Base-by-base conservation (phyloP, 2,888 invertebrate species). In the Anoplius nigerrimus region DNA sequence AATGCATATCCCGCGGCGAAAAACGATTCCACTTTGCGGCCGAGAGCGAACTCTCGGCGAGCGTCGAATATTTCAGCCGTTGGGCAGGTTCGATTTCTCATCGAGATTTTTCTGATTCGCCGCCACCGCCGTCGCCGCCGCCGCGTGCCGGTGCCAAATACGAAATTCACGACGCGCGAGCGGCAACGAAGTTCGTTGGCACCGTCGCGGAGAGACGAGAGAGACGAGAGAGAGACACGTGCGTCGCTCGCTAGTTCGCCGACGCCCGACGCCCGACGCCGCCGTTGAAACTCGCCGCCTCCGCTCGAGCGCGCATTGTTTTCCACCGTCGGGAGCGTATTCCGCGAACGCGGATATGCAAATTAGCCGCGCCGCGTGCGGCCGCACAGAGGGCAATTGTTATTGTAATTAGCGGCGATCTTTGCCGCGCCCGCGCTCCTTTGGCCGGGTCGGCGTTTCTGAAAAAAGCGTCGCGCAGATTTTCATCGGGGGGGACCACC, bases 321-420 rank as follows among this genome's bases (percentile, higher is more conserved):
- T 56, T 53, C 63, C 18, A 22, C 48, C 11, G 34, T 34, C 4
- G 4, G n/a, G 55, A 42, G 62, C 66, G 60, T 51, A 54, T 72
- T 72, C 72, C 57, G 46, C 51, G 62, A 72, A 58, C 57, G 56
- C 48, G 42, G 59, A 58, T 58, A 58, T 65, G 66, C 22, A 66
- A 66, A 72, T 70, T 56, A 54, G 24, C 20, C 20, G n/a, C 22
- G 42, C 15, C 20, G 57, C 51, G 43, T 27, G 18, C 48, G 16
- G 24, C 22, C 27, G 16, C 53, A 48, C 48, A 18, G 18, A n/a
- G 51, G 54, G 22, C 48, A 22, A 61, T 54, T 53, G 53, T 68
- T 58, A 68, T 68, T 51, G 63, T 53, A 63, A 72, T 72, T 66
- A 66, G 21, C 61, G 45, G 53, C 18, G 56, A 60, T 42, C 52